These are phyloP conservation scores for Eupithecia inturbata DNA, from an alignment of 2,888 invertebrate genomes.

Conservation along the genomic window DNA sequence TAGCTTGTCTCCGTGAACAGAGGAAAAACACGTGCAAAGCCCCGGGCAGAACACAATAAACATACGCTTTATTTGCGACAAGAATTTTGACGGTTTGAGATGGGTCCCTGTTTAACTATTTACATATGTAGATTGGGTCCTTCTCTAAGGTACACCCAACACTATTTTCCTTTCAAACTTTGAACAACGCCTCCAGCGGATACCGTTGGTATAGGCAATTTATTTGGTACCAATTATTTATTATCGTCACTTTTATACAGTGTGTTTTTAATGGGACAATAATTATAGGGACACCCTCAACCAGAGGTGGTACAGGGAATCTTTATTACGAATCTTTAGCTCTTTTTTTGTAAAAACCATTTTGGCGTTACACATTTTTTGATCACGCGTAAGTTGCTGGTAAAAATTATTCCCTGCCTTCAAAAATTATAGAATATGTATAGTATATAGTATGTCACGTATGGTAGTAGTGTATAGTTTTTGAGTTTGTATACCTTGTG, in stretches of 20 bases:
- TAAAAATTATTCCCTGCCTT: too few species aligned
- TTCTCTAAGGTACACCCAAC: too few species aligned
- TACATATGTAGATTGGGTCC: constrained; percentile 4
- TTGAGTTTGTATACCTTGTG: too few species aligned
- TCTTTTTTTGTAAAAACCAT: background rate
- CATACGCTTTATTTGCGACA: background rate
- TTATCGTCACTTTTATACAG: background rate
- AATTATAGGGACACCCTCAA: background rate
- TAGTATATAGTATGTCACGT: too few species aligned
- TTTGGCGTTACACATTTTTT: background rate
- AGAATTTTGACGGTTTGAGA: background rate
- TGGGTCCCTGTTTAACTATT: background rate
- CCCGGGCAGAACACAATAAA: background rate
- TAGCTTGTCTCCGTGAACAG: too few species aligned
- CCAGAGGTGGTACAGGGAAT: background rate
- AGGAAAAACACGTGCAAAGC: background rate
- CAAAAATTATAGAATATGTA: too few species aligned
- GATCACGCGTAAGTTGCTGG: too few species aligned
- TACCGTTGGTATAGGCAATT: background rate
- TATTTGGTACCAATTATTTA: background rate
- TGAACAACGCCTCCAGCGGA: background rate
- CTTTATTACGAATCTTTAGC: background rate
- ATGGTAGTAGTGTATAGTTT: too few species aligned
- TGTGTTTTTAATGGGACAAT: background rate
- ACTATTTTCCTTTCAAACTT: background rate